A percentile compares a stretch with the other conserved stretches of the same genome.
These are phyloP conservation scores for Drosophila tristis DNA, from an alignment of 1,140 invertebrate species.

Conservation along the genomic window DNA sequence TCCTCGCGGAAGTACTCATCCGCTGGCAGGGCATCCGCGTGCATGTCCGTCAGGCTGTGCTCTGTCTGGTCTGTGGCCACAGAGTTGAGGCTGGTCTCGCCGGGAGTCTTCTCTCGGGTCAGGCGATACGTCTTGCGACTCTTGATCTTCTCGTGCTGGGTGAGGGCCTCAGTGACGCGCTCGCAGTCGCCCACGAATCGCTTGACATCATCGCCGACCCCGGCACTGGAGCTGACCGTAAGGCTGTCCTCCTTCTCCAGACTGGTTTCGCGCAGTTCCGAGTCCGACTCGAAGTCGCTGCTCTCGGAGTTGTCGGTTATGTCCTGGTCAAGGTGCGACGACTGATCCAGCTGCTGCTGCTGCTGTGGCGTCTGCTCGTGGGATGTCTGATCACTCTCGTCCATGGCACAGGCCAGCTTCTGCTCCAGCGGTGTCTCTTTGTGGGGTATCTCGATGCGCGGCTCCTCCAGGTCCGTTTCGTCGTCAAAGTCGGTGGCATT, in stretches of 20 bases:
- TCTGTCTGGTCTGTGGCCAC: slow-evolving; percentile 60
- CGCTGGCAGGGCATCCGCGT: slow-evolving; percentile 86
- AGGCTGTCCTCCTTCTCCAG: slow-evolving; percentile 81
- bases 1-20: slow-evolving; percentile 87
- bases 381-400: slow-evolving; percentile 47
- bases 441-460: slow-evolving; percentile 55
- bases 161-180: slow-evolving; percentile 67
- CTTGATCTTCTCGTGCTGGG: slow-evolving; percentile 78
- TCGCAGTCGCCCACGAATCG: slow-evolving; percentile 80
- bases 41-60: slow-evolving; percentile 63
- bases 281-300: slow-evolving; percentile 79
- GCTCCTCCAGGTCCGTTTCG: slow-evolving; percentile 75
- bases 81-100: slow-evolving; percentile 60
- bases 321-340: slow-evolving; percentile 66
- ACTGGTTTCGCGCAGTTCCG: slow-evolving; percentile 75
- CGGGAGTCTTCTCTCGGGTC: slow-evolving; percentile 75
- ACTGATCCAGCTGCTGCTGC: slow-evolving; percentile 36
- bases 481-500: slow-evolving; percentile 79
- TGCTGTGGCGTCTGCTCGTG: slow-evolving; percentile 16
- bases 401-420: slow-evolving; percentile 67
- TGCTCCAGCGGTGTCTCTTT: slow-evolving; percentile 67
- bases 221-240: slow-evolving; percentile 64
- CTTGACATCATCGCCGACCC: slow-evolving; percentile 64
- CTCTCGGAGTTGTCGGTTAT: slow-evolving; percentile 80
- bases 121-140: slow-evolving; percentile 78